Evolutionary conservation across 1,140 invertebrate genomes (phyloP).

Genomic region (Cyrtorhinus lividipennis): DNA sequence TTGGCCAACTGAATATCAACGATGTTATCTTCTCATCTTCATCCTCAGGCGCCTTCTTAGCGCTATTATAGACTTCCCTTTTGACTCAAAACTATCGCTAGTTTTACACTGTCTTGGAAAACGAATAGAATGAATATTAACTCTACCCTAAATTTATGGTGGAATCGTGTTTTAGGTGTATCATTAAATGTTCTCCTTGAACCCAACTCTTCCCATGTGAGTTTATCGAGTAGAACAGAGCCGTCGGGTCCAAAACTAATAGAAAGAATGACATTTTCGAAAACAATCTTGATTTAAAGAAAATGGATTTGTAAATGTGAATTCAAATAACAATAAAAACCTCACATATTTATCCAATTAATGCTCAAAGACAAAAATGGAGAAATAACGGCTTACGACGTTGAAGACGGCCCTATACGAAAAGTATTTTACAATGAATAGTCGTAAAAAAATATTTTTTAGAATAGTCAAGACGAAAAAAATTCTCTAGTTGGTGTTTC

Average conservation of each 20-base stretch:
- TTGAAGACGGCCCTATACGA: background rate
- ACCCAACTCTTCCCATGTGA: background rate
- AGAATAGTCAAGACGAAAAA: background rate
- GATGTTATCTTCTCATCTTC: no score
- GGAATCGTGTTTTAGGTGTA: background rate
- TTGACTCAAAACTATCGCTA: no score
- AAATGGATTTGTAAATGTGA: background rate
- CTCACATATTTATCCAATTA: background rate
- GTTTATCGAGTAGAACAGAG: background rate
- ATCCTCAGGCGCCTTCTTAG: no score
- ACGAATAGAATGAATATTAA: no score
- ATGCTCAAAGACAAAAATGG: background rate
- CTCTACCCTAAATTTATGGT: no score
- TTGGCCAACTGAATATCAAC: no score
- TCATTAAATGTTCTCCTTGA: background rate
- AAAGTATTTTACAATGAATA: background rate
- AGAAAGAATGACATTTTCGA: no score
- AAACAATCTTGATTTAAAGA: background rate
- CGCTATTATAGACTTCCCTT: no score
- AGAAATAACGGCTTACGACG: background rate
- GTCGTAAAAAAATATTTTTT: background rate
- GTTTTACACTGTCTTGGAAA: no score
- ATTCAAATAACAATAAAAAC: background rate
- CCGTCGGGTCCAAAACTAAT: conserved; percentile 3
- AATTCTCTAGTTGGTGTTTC: background rate